Evolutionary conservation across 2,113 vertebrate genomes (phyloP), one percentile per base, ranked within the genome.

Genomic region (Phycodurus eques): DNA sequence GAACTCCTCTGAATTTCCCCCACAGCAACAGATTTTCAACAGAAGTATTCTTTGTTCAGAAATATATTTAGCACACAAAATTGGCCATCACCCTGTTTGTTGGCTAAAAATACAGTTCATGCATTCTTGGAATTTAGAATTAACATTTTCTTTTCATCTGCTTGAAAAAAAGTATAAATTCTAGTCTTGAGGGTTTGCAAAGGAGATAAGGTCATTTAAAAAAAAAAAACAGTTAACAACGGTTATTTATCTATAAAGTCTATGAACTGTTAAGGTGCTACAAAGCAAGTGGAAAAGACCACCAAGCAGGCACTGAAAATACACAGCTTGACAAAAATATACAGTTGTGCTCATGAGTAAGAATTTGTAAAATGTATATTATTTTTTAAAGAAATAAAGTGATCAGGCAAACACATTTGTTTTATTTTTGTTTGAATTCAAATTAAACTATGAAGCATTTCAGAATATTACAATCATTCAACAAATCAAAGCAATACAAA

Each of bases 1-100:
- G 64, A 86, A 83, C 76, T 74, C 75, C 56, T 80, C 67, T 49
- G 54, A 85, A 81, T 73, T 78, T 13, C 70, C 86, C 84, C 78
- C 31, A 5, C 42, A 75, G 77, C 83, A 44, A 77, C 63, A 76
- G 19, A 84, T 88, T 46, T 46, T 15, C 5, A 47, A 66, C 44
- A 66, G 14, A 47, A 66, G 44, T 27, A 66, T 66, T 66, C 64
- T 47, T 27, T 66, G 64, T 66, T 47, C 22, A 27, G 14, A 54
- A 17, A 57, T 70, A 68, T 14, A 60, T 63, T 54, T 77, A 68
- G 51, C 49, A 1, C 67, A 69, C 13, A 8, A 43, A n/a, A 63
- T 15, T 6, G 74, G 70, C 72, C 80, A 43, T 5, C 46, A 69
- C 68, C 47, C 67, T 12, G 3, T 22, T 51, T 13, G 6, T 11